phyloP scores from a whole-genome alignment of 2,797 vertebrate species.

The Crossoptilon crossoptilon region DNA sequence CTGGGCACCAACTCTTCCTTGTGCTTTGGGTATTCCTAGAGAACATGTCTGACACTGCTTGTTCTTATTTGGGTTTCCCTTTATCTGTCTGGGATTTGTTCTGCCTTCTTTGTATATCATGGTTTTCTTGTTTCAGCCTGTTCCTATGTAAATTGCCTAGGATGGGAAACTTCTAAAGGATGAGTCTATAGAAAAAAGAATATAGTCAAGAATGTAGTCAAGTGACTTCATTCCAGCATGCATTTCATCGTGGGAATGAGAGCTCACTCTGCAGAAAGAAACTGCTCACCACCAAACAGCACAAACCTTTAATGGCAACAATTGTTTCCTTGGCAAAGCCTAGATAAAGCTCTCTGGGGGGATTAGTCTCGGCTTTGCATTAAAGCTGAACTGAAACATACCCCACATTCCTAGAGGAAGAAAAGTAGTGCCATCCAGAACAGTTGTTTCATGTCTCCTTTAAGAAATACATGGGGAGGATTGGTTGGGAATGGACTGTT shows the following conservation, averaged over 20 bases:
- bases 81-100: conserved; percentile 42
- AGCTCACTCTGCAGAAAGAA: neutral
- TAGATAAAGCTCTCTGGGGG: neutral
- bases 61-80: conserved; percentile 64
- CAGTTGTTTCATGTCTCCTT: neutral
- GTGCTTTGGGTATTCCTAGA: conserved; percentile 25
- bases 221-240: conserved; percentile 51
- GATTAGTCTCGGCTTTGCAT: conserved; percentile 55
- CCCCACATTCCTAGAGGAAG: conserved; percentile 35
- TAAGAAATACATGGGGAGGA: neutral
- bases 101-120: conserved; percentile 4
- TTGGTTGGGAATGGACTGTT: neutral
- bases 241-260: conserved; percentile 53
- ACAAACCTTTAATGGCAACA: neutral
- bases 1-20: neutral
- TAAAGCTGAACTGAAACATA: conserved; percentile 38
- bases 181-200: conserved; percentile 23
- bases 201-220: neutral
- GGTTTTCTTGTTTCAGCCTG: conserved; percentile 55
- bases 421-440: neutral
- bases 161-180: conserved; percentile 54
- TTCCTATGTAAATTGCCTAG: conserved; percentile 9
- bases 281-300: neutral
- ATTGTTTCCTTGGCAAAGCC: conserved; percentile 42
- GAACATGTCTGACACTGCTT: conserved; percentile 44